Evolutionary conservation across 2,888 invertebrate genomes (phyloP), one percentile per base, ranked within the genome.

Genomic region (Drosophila paranaensis): DNA sequence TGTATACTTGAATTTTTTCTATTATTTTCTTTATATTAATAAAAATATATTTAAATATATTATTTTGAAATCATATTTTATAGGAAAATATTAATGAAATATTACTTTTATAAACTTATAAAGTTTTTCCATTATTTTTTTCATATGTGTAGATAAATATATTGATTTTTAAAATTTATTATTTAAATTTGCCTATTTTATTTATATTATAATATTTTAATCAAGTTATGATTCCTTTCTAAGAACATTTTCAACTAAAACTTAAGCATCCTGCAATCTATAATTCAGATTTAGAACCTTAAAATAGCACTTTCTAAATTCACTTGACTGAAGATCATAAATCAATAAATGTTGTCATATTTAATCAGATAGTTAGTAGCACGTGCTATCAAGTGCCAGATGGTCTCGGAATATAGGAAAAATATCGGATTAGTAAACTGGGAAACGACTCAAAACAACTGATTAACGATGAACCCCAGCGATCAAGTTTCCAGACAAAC

Each of bases 391-490:
- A 43, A 60, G 25, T 30, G 27, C 43, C 74, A 65, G 50, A 65
- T 77, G 74, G 45, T n/a, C 20, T 51, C 25, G 27, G 37, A 58
- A 30, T 33, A 8, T 30, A 14, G 14, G 25, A 53, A 16, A 43
- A 50, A 37, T 30, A 4, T 13, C 6, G 10, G 45, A 20, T 8
- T 25, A 35, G 39, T 40, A 43, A 16, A 40, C 30, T 64, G 55
- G 25, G 27, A 63, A 48, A 10, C 43, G 58, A 33, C 35, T 53
- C 14, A 48, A 45, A 45, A 40, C 48, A 50, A 50, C 65, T 66
- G 77, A 77, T 79, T 60, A 66, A 50, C 57, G 46, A 35, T 63
- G 48, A 66, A 58, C 74, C 45, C 33, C 14, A 27, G 25, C 25
- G 39, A 48, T 45, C 45, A 42, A 27, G 37, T 30, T 25, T 51